Evolutionary conservation across 2,888 invertebrate species (phyloP).

Genomic region (Strigamia maritima): DNA sequence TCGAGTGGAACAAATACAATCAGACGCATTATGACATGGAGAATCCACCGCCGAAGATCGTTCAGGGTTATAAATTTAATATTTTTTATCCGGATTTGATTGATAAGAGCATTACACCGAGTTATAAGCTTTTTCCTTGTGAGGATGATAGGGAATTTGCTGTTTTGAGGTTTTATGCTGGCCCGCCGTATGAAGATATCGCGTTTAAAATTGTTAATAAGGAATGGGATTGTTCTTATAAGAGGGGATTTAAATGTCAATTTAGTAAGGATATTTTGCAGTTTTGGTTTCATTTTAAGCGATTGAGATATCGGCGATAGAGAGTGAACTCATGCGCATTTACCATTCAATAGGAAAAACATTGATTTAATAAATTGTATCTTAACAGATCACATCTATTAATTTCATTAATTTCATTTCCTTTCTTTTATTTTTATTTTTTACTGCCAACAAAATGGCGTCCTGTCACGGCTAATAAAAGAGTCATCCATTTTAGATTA

Average conservation of each 20-base stretch:
- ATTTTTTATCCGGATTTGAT: conserved; percentile 99
- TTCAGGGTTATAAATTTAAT: conserved; percentile 99
- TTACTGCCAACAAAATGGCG: no score
- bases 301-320: conserved; percentile 81
- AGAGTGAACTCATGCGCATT: no score
- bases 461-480: no score
- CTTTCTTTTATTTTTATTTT: no score
- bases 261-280: conserved; percentile 99
- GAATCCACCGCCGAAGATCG: conserved; percentile 99
- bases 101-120: conserved; percentile 85
- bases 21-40: conserved; percentile 99
- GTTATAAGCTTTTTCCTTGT: conserved; percentile 87
- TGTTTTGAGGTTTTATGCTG: conserved; percentile 92
- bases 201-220: conserved; percentile 98
- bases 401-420: no score
- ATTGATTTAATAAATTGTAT: no score
- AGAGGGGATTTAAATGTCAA: conserved; percentile 95
- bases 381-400: no score
- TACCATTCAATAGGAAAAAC: no score
- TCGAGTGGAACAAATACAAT: no score
- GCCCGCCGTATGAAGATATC: conserved; percentile 98
- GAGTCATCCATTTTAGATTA: no score
- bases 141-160: conserved; percentile 92
- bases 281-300: conserved; percentile 99
- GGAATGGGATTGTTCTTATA: conserved; percentile 99